A percentile compares a stretch with the other conserved stretches of the same genome.
Conservation (phyloP, 2,888 invertebrate species). For the Idaea straminata region DNA sequence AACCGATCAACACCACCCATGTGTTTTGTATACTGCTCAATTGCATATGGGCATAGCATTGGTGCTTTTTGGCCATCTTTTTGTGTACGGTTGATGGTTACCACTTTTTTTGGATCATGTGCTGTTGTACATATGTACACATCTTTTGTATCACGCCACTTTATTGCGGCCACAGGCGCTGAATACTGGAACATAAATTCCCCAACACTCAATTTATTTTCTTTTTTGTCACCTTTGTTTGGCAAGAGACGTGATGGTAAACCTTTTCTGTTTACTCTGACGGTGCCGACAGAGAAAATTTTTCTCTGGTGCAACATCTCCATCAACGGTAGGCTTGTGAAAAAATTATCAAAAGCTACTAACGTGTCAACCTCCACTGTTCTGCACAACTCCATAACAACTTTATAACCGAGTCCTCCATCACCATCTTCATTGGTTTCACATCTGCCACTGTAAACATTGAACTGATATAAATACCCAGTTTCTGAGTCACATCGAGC, state of each 20-base stretch:
- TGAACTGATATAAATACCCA: constrained; percentile 16
- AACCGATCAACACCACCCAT: constrained; percentile 11
- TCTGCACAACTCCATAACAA: constrained; percentile 13
- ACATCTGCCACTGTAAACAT: constrained; percentile 14
- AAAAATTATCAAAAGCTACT: constrained; percentile 13
- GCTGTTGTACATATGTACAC: constrained; percentile 21
- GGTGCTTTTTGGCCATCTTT: constrained; percentile 20
- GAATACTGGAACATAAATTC: constrained; percentile 15
- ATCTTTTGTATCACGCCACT: constrained; percentile 24
- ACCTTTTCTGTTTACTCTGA: constrained; percentile 15
- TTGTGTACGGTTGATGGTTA: constrained; percentile 18
- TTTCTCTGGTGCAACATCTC: constrained; percentile 13
- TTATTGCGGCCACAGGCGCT: constrained; percentile 13
- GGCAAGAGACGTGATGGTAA: constrained; percentile 16
- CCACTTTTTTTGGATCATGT: constrained; percentile 13
- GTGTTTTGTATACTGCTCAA: constrained; percentile 8
- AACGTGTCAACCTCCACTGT: constrained; percentile 10
- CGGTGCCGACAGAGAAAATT: constrained; percentile 15
- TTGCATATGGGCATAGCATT: constrained; percentile 15
- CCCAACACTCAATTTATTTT: constrained; percentile 16
- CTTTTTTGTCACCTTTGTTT: constrained; percentile 18
- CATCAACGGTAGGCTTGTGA: constrained; percentile 9
- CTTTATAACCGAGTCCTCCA: constrained; percentile 14
- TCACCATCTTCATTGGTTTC: constrained; percentile 9
- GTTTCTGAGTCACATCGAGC: constrained; percentile 15